These are phyloP conservation scores for Orussus abietinus DNA, from an alignment of 1,140 invertebrate genomes.

Conservation along the genomic window DNA sequence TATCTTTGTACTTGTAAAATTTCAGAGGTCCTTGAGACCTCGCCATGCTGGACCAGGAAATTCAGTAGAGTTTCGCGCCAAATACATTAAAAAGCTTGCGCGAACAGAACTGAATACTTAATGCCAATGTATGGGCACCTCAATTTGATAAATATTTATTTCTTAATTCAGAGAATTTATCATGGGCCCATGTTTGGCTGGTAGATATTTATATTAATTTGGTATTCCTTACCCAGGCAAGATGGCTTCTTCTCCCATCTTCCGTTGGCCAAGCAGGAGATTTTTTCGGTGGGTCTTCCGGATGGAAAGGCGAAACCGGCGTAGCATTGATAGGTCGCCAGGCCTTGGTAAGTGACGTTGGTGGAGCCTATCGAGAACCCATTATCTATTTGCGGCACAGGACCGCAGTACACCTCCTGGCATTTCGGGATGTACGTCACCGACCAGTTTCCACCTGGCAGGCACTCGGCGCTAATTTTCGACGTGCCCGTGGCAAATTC, in stretches of 20 bases:
- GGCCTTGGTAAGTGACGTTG: slow-evolving; percentile 89
- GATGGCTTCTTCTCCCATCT: slow-evolving; percentile 88
- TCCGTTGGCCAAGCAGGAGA: slow-evolving; percentile 83
- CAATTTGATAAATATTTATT: too few species aligned
- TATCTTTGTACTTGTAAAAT: too few species aligned
- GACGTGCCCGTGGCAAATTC: slow-evolving; percentile 89
- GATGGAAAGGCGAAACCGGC: slow-evolving; percentile 92
- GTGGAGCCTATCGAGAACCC: slow-evolving; percentile 93
- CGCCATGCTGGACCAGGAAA: too few species aligned
- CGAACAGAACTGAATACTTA: too few species aligned
- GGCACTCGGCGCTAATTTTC: slow-evolving; percentile 79
- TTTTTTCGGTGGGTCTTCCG: slow-evolving; percentile 80
- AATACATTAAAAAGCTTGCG: too few species aligned
- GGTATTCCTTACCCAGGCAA: slow-evolving; percentile 65
- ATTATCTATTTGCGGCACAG: slow-evolving; percentile 95
- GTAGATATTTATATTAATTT: too few species aligned
- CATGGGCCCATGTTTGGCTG: too few species aligned
- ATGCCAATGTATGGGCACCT: too few species aligned
- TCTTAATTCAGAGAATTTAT: too few species aligned
- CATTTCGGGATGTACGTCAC: slow-evolving; percentile 89
- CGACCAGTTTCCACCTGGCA: slow-evolving; percentile 90
- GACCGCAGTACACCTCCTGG: slow-evolving; percentile 96
- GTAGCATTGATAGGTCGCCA: slow-evolving; percentile 94
- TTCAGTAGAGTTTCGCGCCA: too few species aligned
- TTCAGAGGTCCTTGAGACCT: too few species aligned